Percentiles rank a stretch among this genome's conserved stretches.
Evolutionary conservation across 2,113 vertebrate species (phyloP).

Genomic region (western clawed frog (Xenopus tropicalis)): UCB_Xtro_10.0 CM004451.2:11091501-11092000

Average conservation of each 20-base stretch:
- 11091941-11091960: no score
- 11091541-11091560: no score
- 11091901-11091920: background rate
- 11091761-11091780: background rate
- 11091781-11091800: no score
- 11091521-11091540: no score
- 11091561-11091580: no score
- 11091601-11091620: constrained; percentile 49
- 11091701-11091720: constrained; percentile 2
- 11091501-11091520: no score
- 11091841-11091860: no score
- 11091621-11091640: constrained; percentile 46
- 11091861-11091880: background rate
- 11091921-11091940: background rate
- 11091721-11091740: no score
- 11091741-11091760: constrained; percentile 1
- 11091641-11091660: constrained; percentile 37
- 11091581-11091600: no score
- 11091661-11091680: background rate
- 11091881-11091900: no score
- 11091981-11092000: no score
- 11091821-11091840: background rate
- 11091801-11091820: constrained; percentile 1
- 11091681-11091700: no score
- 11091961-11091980: background rate